These are phyloP conservation scores for Xenopus petersii DNA, from an alignment of 2,797 vertebrate genomes.

Conservation along the genomic window DNA sequence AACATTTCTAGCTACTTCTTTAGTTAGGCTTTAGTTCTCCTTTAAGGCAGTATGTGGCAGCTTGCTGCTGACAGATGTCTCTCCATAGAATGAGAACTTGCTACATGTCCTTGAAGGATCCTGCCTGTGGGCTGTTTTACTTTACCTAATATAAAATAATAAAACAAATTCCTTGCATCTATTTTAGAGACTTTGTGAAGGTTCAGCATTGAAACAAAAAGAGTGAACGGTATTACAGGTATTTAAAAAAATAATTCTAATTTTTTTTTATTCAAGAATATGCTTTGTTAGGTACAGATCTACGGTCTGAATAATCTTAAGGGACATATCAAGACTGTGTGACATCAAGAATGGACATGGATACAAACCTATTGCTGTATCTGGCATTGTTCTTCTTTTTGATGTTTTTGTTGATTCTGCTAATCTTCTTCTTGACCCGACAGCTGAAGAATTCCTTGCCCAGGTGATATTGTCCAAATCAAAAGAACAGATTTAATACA, in stretches of 20 bases:
- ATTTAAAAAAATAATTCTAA: background rate
- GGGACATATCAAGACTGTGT: background rate
- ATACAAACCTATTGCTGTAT: conserved; percentile 83
- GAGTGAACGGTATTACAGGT: too few species aligned
- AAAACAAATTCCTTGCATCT: conserved; percentile 1
- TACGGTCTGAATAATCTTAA: background rate
- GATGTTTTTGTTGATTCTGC: conserved; percentile 73
- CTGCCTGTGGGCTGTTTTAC: conserved; percentile 17
- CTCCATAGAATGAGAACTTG: conserved; percentile 1
- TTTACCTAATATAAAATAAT: conserved; percentile 19
- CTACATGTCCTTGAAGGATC: conserved; percentile 29
- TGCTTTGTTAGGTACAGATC: background rate
- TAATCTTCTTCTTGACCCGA: conserved; percentile 82
- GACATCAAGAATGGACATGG: conserved; percentile 70
- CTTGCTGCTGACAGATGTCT: conserved; percentile 35
- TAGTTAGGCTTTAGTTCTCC: too few species aligned
- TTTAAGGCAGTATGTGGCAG: background rate
- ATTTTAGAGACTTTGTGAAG: conserved; percentile 1
- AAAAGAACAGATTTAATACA: background rate
- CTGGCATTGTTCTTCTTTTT: conserved; percentile 73
- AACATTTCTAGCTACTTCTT: too few species aligned
- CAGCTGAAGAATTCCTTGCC: conserved; percentile 81
- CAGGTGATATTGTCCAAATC: background rate
- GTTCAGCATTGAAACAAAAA: background rate
- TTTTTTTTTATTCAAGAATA: conserved; percentile 4